phyloP scores from a whole-genome alignment of 1,140 invertebrate genomes.

The Bombus waltoni region DNA sequence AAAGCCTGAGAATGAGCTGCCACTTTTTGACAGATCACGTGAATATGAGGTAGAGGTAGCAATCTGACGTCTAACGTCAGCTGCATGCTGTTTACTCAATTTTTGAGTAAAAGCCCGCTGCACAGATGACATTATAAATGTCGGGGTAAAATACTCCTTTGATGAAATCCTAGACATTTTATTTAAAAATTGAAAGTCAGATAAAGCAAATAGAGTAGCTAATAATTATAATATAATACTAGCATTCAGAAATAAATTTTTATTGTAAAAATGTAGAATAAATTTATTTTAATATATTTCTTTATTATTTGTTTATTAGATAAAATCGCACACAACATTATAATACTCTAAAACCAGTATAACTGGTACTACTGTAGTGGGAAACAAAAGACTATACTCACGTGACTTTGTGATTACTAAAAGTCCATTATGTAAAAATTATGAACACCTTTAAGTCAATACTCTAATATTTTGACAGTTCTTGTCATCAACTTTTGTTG shows the following conservation, averaged over 20 bases:
- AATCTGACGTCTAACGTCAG: slow-evolving; percentile 90
- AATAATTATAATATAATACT: background rate
- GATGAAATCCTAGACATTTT: slow-evolving; percentile 47
- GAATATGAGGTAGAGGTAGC: slow-evolving; percentile 82
- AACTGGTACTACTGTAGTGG: background rate
- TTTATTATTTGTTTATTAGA: background rate
- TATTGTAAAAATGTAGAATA: background rate
- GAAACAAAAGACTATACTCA: slow-evolving; percentile 6
- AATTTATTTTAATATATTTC: no score
- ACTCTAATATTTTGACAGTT: slow-evolving; percentile 49
- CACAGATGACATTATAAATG: slow-evolving; percentile 83
- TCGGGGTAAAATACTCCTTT: slow-evolving; percentile 48
- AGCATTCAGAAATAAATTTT: background rate
- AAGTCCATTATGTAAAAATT: slow-evolving; percentile 41
- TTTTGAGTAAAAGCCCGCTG: slow-evolving; percentile 92
- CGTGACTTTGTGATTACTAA: slow-evolving; percentile 35
- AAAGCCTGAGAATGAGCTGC: slow-evolving; percentile 83
- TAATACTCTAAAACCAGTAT: no score
- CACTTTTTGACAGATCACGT: slow-evolving; percentile 83
- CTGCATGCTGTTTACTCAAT: slow-evolving; percentile 90
- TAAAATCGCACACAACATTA: background rate
- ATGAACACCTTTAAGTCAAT: slow-evolving; percentile 27
- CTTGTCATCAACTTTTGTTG: slow-evolving; percentile 27
- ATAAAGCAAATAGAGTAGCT: background rate
- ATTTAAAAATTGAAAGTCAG: background rate